A percentile compares a stretch with the other conserved stretches of the same genome.
Conservation (phyloP, 2,797 vertebrate genomes). For the Phyllotis vaccarum region DNA sequence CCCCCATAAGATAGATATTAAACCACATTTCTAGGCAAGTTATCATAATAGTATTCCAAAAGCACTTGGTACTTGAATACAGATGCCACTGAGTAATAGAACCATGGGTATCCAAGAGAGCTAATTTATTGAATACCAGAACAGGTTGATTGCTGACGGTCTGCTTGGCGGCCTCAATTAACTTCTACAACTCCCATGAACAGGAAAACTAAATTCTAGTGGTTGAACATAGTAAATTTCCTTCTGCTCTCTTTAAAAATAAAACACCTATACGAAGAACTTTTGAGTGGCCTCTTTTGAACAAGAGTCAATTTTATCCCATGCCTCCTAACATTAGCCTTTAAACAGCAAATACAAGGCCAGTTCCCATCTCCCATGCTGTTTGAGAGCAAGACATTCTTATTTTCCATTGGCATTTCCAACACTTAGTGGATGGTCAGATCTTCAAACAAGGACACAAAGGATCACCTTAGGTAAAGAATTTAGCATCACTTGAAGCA, state of each 20-base stretch:
- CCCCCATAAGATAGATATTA: not conserved
- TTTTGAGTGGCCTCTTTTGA: conserved; percentile 21
- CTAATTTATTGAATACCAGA: conserved; percentile 73
- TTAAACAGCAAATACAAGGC: not conserved
- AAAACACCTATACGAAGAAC: not conserved
- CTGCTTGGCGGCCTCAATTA: conserved; percentile 77
- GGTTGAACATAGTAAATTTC: conserved; percentile 59
- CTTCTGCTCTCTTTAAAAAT: conserved; percentile 67
- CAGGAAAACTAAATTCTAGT: conserved; percentile 70
- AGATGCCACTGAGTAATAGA: conserved; percentile 35
- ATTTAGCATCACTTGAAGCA: not conserved
- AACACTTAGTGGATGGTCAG: not conserved
- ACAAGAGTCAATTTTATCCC: conserved; percentile 27
- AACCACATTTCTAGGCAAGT: conserved; percentile 50
- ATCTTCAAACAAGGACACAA: not conserved
- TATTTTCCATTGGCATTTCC: not conserved
- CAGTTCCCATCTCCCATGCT: not conserved
- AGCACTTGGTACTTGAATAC: conserved; percentile 54
- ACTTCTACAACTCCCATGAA: conserved; percentile 75
- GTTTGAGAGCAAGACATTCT: not conserved
- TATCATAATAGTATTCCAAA: conserved; percentile 44
- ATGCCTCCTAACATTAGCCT: not conserved
- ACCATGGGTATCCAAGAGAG: conserved; percentile 48
- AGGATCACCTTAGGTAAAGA: not conserved
- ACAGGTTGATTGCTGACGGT: conserved; percentile 71